Evolutionary conservation across 1,140 invertebrate species (phyloP).

Genomic region (Neotoxoptera formosana): DNA sequence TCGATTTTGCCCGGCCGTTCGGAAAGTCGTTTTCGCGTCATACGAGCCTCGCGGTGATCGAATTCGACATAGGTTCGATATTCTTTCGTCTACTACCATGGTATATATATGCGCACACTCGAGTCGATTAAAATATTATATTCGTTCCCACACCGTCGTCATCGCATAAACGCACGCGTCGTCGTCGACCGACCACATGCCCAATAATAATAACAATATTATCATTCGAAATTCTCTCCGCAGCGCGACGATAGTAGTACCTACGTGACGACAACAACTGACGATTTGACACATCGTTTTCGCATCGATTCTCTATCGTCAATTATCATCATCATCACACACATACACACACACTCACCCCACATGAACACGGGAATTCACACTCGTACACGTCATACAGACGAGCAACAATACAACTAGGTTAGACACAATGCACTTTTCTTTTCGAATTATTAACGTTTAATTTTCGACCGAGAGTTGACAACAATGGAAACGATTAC

Average conservation of each 20-base stretch:
- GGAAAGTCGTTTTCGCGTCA: neutral
- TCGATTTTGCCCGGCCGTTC: neutral
- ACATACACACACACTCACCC: neutral
- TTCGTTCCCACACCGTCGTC: neutral
- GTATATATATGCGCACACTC: too few species aligned
- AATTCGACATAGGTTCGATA: neutral
- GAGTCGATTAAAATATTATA: conserved; percentile 21
- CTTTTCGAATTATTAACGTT: conserved; percentile 47
- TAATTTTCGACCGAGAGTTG: conserved; percentile 16
- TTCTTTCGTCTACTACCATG: neutral
- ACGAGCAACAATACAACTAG: conserved; percentile 43
- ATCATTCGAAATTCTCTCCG: conserved; percentile 9
- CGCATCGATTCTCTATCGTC: conserved; percentile 49
- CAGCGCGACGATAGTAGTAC: neutral
- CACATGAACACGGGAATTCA: neutral
- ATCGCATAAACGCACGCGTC: neutral
- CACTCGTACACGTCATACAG: neutral
- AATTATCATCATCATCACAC: conserved; percentile 21
- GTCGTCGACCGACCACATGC: neutral
- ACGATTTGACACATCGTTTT: conserved; percentile 40
- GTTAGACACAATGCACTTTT: conserved; percentile 50
- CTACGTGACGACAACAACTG: conserved; percentile 38
- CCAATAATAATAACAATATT: neutral
- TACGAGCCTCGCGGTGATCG: neutral
- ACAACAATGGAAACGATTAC: conserved; percentile 47